Conservation (phyloP, 2,113 vertebrate species). For the Archilochus colubris region DNA sequence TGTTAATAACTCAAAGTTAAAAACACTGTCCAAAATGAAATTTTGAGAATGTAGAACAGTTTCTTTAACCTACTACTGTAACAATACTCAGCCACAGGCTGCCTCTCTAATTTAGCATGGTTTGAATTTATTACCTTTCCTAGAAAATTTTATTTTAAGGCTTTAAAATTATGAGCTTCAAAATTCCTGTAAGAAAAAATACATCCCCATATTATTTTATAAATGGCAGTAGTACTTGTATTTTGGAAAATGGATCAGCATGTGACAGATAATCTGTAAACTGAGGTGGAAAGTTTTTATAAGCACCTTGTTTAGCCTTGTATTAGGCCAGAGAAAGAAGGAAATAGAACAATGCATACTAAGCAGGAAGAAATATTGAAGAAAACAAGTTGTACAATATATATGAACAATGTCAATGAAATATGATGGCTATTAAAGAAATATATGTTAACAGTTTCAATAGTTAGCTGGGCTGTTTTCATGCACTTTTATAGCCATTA, state of each 20-base stretch:
- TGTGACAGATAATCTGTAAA: not conserved
- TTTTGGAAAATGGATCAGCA: not conserved
- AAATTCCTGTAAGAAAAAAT: not conserved
- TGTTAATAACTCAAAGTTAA: not conserved
- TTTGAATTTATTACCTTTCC: not conserved
- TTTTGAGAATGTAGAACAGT: not conserved
- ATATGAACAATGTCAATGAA: slow-evolving; percentile 14
- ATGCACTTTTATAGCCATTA: not conserved
- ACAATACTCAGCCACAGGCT: not conserved
- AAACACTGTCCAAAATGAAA: not conserved
- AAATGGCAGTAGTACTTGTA: not conserved
- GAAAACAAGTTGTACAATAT: not conserved
- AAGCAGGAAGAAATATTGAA: slow-evolving; percentile 32
- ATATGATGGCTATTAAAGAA: slow-evolving; percentile 27
- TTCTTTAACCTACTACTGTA: not conserved
- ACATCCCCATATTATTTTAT: not conserved
- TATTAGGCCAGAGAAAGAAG: not conserved
- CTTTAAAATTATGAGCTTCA: not conserved
- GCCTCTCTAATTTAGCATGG: not conserved
- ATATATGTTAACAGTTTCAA: slow-evolving; percentile 10
- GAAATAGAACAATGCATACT: not conserved
- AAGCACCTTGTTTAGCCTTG: not conserved
- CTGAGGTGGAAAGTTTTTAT: not conserved
- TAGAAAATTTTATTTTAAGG: not conserved
- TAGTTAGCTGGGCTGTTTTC: not conserved